Percentiles rank a stretch among this genome's conserved stretches.
These are phyloP conservation scores for Lochmaea crataegi DNA, from an alignment of 2,888 invertebrate species.

Conservation along the genomic window DNA sequence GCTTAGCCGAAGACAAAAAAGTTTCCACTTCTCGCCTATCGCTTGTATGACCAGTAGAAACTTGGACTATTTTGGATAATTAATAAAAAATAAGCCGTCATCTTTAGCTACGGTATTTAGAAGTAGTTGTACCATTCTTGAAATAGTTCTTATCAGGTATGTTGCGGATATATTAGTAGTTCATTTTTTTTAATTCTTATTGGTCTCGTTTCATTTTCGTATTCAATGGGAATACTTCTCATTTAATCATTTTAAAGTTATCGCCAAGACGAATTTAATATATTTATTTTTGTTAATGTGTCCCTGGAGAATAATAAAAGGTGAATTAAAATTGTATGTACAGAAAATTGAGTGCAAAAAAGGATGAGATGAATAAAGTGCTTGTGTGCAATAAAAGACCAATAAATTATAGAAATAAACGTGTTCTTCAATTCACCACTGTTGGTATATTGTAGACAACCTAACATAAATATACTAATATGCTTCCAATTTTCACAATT, in stretches of 20 bases:
- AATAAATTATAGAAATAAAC: slow-evolving; percentile 59
- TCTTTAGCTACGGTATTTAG: too few species aligned
- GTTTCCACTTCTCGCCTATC: too few species aligned
- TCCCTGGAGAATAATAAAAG: slow-evolving; percentile 7
- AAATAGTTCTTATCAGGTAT: too few species aligned
- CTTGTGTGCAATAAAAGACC: slow-evolving; percentile 56
- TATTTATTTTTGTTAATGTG: slow-evolving; percentile 15
- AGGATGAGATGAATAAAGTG: slow-evolving; percentile 42
- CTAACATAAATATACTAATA: slow-evolving; percentile 47
- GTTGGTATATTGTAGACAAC: slow-evolving; percentile 5
- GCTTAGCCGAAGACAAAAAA: too few species aligned
- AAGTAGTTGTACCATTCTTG: too few species aligned
- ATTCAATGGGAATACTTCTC: too few species aligned
- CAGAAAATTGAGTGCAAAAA: slow-evolving; percentile 31
- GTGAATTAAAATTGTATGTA: slow-evolving; percentile 24
- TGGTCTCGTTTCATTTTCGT: too few species aligned
- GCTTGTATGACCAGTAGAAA: too few species aligned
- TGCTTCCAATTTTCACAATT: slow-evolving; percentile 26
- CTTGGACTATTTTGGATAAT: too few species aligned
- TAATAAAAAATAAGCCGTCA: too few species aligned
- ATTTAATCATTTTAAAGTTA: not conserved
- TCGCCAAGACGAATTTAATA: slow-evolving; percentile 11
- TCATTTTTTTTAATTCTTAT: too few species aligned
- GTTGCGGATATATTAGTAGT: too few species aligned
- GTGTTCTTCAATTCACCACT: slow-evolving; percentile 40